Conservation (phyloP, 2,888 invertebrate species). For the Parnassius orleans region DNA sequence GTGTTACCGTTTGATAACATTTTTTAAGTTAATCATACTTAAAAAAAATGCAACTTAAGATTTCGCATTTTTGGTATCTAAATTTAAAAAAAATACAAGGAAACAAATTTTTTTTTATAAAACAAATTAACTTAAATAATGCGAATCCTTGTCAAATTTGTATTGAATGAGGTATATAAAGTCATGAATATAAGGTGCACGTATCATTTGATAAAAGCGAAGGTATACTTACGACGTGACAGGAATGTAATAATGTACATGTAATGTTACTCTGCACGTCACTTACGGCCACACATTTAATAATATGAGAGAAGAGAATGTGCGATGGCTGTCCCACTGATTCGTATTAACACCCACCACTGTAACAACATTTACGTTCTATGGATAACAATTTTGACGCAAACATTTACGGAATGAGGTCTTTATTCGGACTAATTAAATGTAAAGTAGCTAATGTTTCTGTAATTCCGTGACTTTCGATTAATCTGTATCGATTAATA, state of each 20-base stretch:
- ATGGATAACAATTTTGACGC: slow-evolving; percentile 25
- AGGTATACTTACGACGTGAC: slow-evolving; percentile 56
- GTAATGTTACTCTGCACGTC: slow-evolving; percentile 44
- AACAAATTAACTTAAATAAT: slow-evolving; percentile 43
- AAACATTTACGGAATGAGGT: slow-evolving; percentile 20
- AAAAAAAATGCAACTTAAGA: not conserved
- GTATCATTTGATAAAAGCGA: slow-evolving; percentile 68
- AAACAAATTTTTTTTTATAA: not conserved
- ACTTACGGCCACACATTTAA: slow-evolving; percentile 59
- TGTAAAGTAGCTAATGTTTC: slow-evolving; percentile 6
- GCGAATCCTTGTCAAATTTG: slow-evolving; percentile 58
- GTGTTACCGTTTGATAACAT: not conserved
- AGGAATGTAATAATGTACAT: slow-evolving; percentile 67
- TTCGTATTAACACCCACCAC: slow-evolving; percentile 33
- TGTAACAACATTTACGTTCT: slow-evolving; percentile 22
- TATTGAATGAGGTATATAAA: slow-evolving; percentile 64
- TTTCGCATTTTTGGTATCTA: not conserved
- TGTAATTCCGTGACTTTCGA: not conserved
- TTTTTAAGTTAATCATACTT: not conserved
- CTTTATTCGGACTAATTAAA: slow-evolving; percentile 25
- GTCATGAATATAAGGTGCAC: slow-evolving; percentile 59
- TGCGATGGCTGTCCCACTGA: slow-evolving; percentile 36
- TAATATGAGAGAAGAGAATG: slow-evolving; percentile 51
- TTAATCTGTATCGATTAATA: too few relatives aligned
- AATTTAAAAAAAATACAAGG: not conserved